Base-by-base conservation (phyloP, 2,888 invertebrate species). In the Drosophila prostipennis region DNA sequence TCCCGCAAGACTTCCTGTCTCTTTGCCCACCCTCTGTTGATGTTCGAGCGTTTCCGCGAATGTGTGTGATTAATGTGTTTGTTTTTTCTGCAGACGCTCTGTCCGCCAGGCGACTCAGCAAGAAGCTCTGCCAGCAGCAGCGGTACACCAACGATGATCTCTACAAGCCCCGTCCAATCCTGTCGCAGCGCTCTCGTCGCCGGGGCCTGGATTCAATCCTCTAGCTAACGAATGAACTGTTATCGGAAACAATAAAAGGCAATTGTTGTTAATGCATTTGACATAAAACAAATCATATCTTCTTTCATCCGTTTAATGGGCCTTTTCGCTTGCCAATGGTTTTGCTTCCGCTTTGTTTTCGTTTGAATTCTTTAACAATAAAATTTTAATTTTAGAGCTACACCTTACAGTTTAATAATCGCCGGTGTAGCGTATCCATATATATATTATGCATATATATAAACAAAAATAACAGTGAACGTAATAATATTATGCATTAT, bases 91-190 rank as follows among this genome's bases (percentile, higher is more conserved):
- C 57, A 87, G 71, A 52, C 52, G 80, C 55, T n/a, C 26, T 73
- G 58, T 60, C 78, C 19, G 42, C 70, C 29, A 65, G 81, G 32
- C 73, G 86, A n/a, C 71, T 77, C 29, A 72, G 77, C 68, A 77
- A 72, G 59, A 90, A 90, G 65, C 58, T 85, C 32, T 80, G 77
- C 43, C 90, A 87, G 57, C 90, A 90, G 64, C 94, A 95, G 89
- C 93, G 95, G 69, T 95, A 95, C 87, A 93, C 94, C 61, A 94
- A 94, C 78, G 95, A 95, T 79, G 95, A 96, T 91, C 92, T 95
- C 63, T 96, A 95, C 90, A 95, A 95, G 89, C 95, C 95, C 56
- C 92, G 95, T 76, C 94, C 94, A 43, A 87, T 93, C 42, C 92
- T 94, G 78, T 93, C 93, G 67, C 93, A 93, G 72, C 92, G 93